Percentiles rank a stretch among this genome's conserved stretches.
These are phyloP conservation scores for Euphydryas editha DNA, from an alignment of 2,888 invertebrate species.

Conservation along the genomic window DNA sequence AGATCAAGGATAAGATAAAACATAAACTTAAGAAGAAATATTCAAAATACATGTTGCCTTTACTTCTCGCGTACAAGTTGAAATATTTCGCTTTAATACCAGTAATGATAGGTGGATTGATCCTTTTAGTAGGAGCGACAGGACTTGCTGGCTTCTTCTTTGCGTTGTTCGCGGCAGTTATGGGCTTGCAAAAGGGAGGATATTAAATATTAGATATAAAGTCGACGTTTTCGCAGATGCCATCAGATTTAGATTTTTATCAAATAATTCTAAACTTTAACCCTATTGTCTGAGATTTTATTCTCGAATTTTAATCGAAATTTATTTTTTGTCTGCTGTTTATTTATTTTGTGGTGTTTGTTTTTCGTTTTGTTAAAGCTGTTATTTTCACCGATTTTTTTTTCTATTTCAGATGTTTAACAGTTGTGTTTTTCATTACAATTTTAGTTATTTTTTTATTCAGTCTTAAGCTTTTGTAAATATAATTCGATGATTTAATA, in stretches of 20 bases:
- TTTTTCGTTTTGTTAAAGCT: conserved; percentile 12
- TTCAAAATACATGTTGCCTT: conserved; percentile 88
- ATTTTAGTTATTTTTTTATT: conserved; percentile 7
- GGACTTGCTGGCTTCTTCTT: conserved; percentile 95
- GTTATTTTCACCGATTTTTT: conserved; percentile 25
- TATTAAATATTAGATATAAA: conserved; percentile 57
- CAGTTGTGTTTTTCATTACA: conserved; percentile 20
- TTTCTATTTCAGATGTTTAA: too few species aligned
- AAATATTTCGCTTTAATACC: conserved; percentile 92
- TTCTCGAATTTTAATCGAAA: background rate
- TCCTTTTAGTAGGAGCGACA: conserved; percentile 90
- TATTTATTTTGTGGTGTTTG: background rate
- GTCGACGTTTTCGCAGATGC: conserved; percentile 70
- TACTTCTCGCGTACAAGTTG: conserved; percentile 91
- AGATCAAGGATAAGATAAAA: conserved; percentile 45
- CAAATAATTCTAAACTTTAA: conserved; percentile 13
- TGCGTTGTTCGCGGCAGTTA: conserved; percentile 91
- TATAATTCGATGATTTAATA: conserved; percentile 50
- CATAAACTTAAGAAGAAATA: conserved; percentile 64
- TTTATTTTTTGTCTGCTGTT: background rate
- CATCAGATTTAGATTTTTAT: conserved; percentile 63
- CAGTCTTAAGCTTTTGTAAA: conserved; percentile 61
- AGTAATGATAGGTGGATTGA: conserved; percentile 87
- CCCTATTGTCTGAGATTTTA: background rate
- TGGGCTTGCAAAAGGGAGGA: conserved; percentile 86